Conservation (phyloP, 2,797 vertebrate genomes). For the Notoglanidium macrostoma region DNA sequence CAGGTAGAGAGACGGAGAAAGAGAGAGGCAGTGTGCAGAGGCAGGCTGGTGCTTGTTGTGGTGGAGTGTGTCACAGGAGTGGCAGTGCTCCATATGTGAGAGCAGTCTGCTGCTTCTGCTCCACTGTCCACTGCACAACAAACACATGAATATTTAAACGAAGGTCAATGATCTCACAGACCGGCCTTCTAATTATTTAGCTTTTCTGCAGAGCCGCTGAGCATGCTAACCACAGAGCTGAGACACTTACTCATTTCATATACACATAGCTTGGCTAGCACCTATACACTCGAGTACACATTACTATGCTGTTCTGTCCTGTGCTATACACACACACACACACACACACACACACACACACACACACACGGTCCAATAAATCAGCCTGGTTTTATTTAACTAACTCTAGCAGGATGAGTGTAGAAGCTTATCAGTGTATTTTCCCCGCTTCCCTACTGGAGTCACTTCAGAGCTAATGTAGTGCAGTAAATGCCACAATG, state of each 20-base stretch:
- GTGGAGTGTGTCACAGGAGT: conserved; percentile 69
- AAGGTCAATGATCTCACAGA: conserved; percentile 83
- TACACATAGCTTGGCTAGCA: conserved; percentile 36
- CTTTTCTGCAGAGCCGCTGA: conserved; percentile 76
- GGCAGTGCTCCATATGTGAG: conserved; percentile 78
- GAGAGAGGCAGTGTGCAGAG: conserved; percentile 27
- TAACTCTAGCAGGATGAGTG: conserved; percentile 45
- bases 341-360: conserved; percentile 14
- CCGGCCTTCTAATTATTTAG: conserved; percentile 82
- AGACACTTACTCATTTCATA: conserved; percentile 60
- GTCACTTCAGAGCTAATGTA: conserved; percentile 38
- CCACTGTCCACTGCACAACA: conserved; percentile 81
- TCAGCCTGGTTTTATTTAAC: conserved; percentile 44
- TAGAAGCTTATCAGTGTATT: conserved; percentile 43
- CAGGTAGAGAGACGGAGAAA: conserved; percentile 9
- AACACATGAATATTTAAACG: conserved; percentile 86
- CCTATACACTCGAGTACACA: conserved; percentile 39
- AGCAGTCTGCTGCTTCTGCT: conserved; percentile 74
- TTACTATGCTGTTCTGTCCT: conserved; percentile 35
- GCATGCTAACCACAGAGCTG: conserved; percentile 76
- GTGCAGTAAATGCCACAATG: conserved; percentile 76
- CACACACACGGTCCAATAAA: conserved; percentile 49
- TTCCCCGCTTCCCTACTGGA: conserved; percentile 43
- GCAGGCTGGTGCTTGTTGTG: conserved; percentile 29
- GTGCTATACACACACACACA: conserved; percentile 42